These are phyloP conservation scores for Tricholaema leucomelas DNA, from an alignment of 2,113 vertebrate species.

Conservation along the genomic window DNA sequence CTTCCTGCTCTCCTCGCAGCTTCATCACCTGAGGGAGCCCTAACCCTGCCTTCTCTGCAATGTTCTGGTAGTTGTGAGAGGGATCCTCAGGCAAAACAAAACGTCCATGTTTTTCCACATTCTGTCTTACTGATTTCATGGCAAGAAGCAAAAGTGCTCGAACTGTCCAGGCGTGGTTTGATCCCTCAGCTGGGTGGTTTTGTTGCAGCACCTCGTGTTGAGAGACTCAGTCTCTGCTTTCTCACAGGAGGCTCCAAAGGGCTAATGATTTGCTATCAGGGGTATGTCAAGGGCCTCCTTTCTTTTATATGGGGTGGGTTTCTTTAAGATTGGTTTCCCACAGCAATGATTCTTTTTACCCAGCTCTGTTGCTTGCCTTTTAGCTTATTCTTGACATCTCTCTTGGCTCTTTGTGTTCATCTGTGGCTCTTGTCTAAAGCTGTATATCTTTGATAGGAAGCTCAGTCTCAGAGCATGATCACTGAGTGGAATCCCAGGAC, in stretches of 20 bases:
- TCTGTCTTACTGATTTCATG: too few relatives aligned
- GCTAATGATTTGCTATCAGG: background rate
- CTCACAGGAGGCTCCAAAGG: background rate
- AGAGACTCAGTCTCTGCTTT: background rate
- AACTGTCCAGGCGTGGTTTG: background rate
- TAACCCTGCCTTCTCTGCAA: background rate
- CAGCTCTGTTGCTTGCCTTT: background rate
- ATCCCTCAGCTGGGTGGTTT: background rate
- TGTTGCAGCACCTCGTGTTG: background rate
- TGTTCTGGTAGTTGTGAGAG: background rate
- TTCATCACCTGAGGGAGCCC: background rate
- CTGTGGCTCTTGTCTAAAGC: background rate
- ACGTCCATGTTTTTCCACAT: background rate
- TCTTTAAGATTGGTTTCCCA: slow-evolving; percentile 2
- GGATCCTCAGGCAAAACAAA: background rate
- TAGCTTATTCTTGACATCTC: background rate
- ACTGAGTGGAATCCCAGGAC: background rate
- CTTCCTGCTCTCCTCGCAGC: background rate
- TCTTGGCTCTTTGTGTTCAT: background rate
- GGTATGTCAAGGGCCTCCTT: background rate
- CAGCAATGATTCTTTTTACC: background rate
- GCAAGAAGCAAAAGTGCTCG: too few relatives aligned
- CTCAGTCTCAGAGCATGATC: background rate
- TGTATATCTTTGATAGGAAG: background rate
- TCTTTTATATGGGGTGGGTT: background rate